Percentiles rank a stretch among this genome's conserved stretches.
These are phyloP conservation scores for Dasypogon diadema DNA, from an alignment of 2,888 invertebrate genomes.

Conservation along the genomic window DNA sequence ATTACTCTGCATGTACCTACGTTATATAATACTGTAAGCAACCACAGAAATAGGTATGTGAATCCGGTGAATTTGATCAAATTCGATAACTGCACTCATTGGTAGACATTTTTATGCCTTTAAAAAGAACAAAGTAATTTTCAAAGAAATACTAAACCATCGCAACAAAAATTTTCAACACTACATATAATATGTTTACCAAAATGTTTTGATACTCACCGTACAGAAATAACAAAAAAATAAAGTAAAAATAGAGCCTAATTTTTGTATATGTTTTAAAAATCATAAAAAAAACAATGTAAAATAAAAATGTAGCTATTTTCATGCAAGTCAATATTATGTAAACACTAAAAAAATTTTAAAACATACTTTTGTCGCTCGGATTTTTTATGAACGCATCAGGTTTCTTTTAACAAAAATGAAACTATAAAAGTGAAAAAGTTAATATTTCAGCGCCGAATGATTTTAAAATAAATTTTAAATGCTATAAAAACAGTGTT, in stretches of 20 bases:
- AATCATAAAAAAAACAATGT: slow-evolving; percentile 48
- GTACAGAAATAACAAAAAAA: slow-evolving; percentile 51
- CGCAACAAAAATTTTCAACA: slow-evolving; percentile 53
- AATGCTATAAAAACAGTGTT: neutral
- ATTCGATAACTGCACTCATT: slow-evolving; percentile 44
- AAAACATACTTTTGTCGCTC: slow-evolving; percentile 59
- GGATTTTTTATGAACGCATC: slow-evolving; percentile 58
- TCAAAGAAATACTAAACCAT: slow-evolving; percentile 52
- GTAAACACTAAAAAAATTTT: slow-evolving; percentile 57
- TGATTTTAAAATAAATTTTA: slow-evolving; percentile 22
- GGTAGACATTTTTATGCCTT: slow-evolving; percentile 49
- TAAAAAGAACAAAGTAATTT: slow-evolving; percentile 47
- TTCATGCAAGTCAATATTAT: slow-evolving; percentile 55
- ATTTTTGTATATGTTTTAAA: slow-evolving; percentile 40
- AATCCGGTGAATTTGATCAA: slow-evolving; percentile 40
- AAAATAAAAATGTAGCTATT: slow-evolving; percentile 51
- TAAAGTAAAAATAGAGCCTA: slow-evolving; percentile 50
- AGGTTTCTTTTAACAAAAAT: slow-evolving; percentile 58
- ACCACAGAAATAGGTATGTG: slow-evolving; percentile 47
- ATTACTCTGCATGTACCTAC: slow-evolving; percentile 45
- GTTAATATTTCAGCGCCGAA: slow-evolving; percentile 55
- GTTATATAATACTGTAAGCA: slow-evolving; percentile 49
- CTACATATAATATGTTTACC: slow-evolving; percentile 55
- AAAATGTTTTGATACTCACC: slow-evolving; percentile 57
- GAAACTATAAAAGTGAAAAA: slow-evolving; percentile 59